Conservation (phyloP, 2,888 invertebrate genomes). For the Toxonevra muliebris region DNA sequence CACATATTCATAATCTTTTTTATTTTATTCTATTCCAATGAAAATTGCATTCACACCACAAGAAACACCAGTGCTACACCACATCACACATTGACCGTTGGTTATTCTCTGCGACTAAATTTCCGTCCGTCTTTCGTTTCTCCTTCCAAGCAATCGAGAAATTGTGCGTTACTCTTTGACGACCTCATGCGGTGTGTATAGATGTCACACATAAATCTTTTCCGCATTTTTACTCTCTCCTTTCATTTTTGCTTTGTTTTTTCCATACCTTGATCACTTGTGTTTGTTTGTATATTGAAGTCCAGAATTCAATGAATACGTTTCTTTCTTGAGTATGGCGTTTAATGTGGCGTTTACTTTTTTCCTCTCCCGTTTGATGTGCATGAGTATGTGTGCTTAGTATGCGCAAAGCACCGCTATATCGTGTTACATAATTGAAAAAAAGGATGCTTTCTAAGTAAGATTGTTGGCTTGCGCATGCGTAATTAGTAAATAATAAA, state of each 20-base stretch:
- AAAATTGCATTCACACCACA: conserved; percentile 30
- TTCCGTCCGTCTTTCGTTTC: conserved; percentile 5
- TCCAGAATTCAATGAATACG: no score
- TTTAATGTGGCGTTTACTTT: no score
- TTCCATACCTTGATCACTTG: not conserved
- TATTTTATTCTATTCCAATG: conserved; percentile 13
- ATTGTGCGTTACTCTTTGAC: conserved; percentile 17
- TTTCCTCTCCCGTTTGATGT: no score
- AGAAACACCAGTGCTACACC: conserved; percentile 28
- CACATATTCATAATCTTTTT: no score
- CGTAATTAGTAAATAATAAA: no score
- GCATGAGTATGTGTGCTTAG: conserved; percentile 14
- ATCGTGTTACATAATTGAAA: conserved; percentile 44
- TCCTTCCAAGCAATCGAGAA: conserved; percentile 34
- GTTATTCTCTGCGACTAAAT: no score
- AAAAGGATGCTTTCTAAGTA: no score
- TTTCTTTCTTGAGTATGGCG: no score
- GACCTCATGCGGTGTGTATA: conserved; percentile 48
- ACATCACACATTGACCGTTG: conserved; percentile 33
- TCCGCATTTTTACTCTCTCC: conserved; percentile 40
- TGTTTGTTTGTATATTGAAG: no score
- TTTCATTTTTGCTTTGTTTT: not conserved
- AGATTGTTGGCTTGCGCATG: no score
- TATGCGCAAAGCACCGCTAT: conserved; percentile 44
- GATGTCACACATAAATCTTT: conserved; percentile 50